phyloP scores from a whole-genome alignment of 2,797 vertebrate species.

The Spondyliosoma cantharus region DNA sequence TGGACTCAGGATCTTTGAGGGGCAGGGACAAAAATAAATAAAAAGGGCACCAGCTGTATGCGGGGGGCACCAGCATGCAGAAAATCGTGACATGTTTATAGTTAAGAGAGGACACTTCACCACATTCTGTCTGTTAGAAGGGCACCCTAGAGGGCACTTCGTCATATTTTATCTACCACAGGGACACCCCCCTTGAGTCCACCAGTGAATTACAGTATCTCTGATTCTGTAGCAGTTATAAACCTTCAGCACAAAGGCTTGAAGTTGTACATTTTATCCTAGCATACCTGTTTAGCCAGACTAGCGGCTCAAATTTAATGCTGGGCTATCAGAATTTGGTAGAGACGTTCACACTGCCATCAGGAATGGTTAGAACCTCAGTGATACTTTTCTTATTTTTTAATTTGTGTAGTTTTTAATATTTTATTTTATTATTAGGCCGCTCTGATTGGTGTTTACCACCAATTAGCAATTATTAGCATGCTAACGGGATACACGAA shows the following conservation, averaged over 20 bases:
- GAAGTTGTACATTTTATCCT: not conserved
- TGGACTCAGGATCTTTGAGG: no score
- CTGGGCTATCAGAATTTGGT: not conserved
- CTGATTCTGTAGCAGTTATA: not conserved
- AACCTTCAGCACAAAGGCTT: not conserved
- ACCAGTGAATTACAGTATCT: not conserved
- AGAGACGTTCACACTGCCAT: not conserved
- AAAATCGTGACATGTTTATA: no score
- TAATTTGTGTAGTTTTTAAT: no score
- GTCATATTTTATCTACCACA: no score
- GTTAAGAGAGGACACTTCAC: no score
- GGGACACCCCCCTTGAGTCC: no score
- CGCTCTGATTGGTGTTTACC: not conserved
- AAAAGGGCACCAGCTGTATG: no score
- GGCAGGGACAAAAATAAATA: no score
- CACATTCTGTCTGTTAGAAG: no score
- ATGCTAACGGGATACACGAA: not conserved
- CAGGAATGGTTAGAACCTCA: not conserved
- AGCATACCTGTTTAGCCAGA: not conserved
- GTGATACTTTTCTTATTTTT: not conserved
- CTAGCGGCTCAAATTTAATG: not conserved
- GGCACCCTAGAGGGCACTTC: no score
- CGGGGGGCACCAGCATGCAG: no score
- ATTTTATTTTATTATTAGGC: not conserved
- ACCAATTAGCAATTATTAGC: not conserved